Evolutionary conservation across 2,888 invertebrate genomes (phyloP).

Genomic region (Caenorhabditis drosophilae): DNA sequence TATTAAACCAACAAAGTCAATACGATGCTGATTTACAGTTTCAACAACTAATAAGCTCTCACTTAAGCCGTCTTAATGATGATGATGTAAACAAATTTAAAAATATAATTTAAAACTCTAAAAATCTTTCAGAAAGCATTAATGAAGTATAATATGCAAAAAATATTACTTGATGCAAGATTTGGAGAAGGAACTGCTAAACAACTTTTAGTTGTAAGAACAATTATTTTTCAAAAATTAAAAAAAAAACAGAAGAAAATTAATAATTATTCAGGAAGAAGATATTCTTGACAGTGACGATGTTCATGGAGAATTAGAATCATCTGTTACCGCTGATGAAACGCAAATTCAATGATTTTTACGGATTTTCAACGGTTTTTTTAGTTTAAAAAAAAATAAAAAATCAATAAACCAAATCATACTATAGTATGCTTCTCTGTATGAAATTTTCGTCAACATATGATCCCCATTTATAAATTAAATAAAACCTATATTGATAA

Average conservation of each 20-base stretch:
- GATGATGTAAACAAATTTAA: slow-evolving; percentile 45
- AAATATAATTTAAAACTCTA: not conserved
- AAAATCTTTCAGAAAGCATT: slow-evolving; percentile 54
- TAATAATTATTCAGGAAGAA: not conserved
- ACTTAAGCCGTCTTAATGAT: slow-evolving; percentile 48
- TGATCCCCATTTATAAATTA: too few relatives aligned
- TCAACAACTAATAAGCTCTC: slow-evolving; percentile 53
- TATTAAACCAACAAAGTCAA: slow-evolving; percentile 9
- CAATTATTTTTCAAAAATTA: not conserved
- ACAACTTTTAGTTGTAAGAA: not conserved
- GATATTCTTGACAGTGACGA: too few relatives aligned
- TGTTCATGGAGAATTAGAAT: too few relatives aligned
- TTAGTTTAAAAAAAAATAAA: too few relatives aligned
- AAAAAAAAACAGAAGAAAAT: not conserved
- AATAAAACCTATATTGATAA: too few relatives aligned
- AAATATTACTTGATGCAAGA: slow-evolving; percentile 57
- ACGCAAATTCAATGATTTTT: too few relatives aligned
- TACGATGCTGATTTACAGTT: slow-evolving; percentile 55
- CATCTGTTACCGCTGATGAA: too few relatives aligned
- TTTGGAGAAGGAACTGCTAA: slow-evolving; percentile 46
- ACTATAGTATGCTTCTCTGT: too few relatives aligned
- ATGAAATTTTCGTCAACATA: too few relatives aligned
- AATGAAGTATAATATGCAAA: slow-evolving; percentile 59
- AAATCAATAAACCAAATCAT: too few relatives aligned
- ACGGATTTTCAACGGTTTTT: too few relatives aligned